These are phyloP conservation scores for Helicoverpa armigera DNA, from an alignment of 1,140 invertebrate species.

Conservation along the genomic window DNA sequence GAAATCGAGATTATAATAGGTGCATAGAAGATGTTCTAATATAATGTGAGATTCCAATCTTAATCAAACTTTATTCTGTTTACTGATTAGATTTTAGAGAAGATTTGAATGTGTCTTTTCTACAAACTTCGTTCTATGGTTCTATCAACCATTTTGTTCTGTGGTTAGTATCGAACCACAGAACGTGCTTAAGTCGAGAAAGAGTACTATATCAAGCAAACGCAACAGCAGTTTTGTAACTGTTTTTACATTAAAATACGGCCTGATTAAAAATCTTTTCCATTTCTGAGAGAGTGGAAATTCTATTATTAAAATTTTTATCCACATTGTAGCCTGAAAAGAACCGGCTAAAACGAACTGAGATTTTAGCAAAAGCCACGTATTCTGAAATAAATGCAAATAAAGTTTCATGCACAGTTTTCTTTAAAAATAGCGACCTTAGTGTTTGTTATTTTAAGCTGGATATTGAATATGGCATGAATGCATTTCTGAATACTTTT, in stretches of 20 bases:
- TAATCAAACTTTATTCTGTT: no score
- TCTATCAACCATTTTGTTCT: no score
- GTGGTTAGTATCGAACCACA: not conserved
- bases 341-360: not conserved
- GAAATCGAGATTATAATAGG: slow-evolving; percentile 4
- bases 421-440: not conserved
- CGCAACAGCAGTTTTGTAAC: no score
- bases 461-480: slow-evolving; percentile 12
- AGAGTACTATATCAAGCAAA: no score
- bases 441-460: not conserved
- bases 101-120: no score
- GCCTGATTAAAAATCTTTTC: not conserved
- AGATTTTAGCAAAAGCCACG: not conserved
- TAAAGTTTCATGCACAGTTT: slow-evolving; percentile 10
- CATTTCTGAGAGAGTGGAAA: not conserved
- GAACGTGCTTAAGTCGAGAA: not conserved
- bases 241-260: no score
- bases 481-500: slow-evolving; percentile 4
- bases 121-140: no score
- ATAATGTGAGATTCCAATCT: no score
- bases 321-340: not conserved
- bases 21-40: not conserved
- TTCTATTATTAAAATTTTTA: not conserved
- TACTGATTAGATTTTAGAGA: no score
- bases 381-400: not conserved